These are phyloP conservation scores for Lepidurus packardi DNA, from an alignment of 1,140 invertebrate species.

Conservation along the genomic window DNA sequence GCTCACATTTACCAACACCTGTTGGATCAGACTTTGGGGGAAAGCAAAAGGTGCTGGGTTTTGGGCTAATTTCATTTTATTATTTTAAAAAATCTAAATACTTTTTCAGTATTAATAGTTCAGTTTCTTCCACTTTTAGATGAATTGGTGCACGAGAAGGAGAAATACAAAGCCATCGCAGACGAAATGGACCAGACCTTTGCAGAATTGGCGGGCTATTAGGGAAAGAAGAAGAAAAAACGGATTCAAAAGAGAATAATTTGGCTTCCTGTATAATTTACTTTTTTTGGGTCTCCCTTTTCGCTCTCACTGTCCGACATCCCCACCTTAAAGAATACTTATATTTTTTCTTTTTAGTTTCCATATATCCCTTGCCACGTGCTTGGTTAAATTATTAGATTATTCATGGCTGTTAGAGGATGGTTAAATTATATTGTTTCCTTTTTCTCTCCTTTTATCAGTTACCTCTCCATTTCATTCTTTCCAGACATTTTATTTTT, in stretches of 20 bases:
- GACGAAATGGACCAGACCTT: slow-evolving; percentile 95
- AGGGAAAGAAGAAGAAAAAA: slow-evolving; percentile 41
- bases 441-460: background rate
- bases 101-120: too few species aligned
- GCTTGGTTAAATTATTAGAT: slow-evolving; percentile 22
- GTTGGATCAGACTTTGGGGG: slow-evolving; percentile 22
- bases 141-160: slow-evolving; percentile 90
- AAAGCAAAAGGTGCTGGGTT: background rate
- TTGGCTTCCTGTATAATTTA: slow-evolving; percentile 11
- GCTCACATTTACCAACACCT: slow-evolving; percentile 26
- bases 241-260: slow-evolving; percentile 15
- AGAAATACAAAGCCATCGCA: slow-evolving; percentile 95
- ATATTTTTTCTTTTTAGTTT: background rate
- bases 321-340: background rate
- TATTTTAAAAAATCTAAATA: background rate
- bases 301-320: background rate
- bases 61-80: slow-evolving; percentile 22
- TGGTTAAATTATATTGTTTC: slow-evolving; percentile 3
- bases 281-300: background rate
- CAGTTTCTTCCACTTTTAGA: slow-evolving; percentile 54
- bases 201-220: slow-evolving; percentile 87
- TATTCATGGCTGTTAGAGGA: slow-evolving; percentile 11
- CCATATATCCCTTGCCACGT: background rate
- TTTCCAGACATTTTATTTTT: background rate
- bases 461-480: background rate